Evolutionary conservation across 2,888 invertebrate genomes (phyloP).

Genomic region (Timema podura): DNA sequence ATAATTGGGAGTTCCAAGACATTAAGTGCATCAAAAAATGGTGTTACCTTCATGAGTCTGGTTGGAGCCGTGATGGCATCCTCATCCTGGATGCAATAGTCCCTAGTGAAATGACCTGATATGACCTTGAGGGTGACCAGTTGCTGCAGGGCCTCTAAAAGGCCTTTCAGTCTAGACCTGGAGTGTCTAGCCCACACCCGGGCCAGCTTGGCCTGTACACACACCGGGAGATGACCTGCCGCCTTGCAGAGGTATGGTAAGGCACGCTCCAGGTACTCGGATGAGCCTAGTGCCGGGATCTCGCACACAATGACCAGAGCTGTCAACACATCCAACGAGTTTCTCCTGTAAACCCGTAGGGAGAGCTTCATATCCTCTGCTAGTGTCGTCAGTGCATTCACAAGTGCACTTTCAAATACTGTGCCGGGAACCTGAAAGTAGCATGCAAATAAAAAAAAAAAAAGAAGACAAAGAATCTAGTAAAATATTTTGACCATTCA

Average conservation of each 20-base stretch:
- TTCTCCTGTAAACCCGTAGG: constrained; percentile 50
- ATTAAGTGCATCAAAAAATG: no score
- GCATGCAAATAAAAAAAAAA: no score
- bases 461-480: no score
- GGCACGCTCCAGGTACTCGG: constrained; percentile 78
- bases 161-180: constrained; percentile 57
- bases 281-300: constrained; percentile 66
- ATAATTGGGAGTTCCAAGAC: no score
- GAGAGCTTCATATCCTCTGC: constrained; percentile 70
- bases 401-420: constrained; percentile 61
- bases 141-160: constrained; percentile 79
- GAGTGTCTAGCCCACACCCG: constrained; percentile 73
- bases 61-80: constrained; percentile 78
- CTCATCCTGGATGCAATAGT: constrained; percentile 80
- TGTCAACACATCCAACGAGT: constrained; percentile 48
- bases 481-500: no score
- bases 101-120: constrained; percentile 65
- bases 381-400: constrained; percentile 68
- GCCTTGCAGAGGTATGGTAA: constrained; percentile 68
- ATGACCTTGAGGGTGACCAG: constrained; percentile 82
- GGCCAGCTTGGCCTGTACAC: constrained; percentile 75
- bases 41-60: constrained; percentile 83
- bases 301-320: constrained; percentile 73
- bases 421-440: constrained; percentile 42
- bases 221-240: constrained; percentile 65